A percentile compares a stretch with the other conserved stretches of the same genome.
Evolutionary conservation across 1,140 invertebrate genomes (phyloP).

Genomic region (Neoseiulus cucumeris): DNA sequence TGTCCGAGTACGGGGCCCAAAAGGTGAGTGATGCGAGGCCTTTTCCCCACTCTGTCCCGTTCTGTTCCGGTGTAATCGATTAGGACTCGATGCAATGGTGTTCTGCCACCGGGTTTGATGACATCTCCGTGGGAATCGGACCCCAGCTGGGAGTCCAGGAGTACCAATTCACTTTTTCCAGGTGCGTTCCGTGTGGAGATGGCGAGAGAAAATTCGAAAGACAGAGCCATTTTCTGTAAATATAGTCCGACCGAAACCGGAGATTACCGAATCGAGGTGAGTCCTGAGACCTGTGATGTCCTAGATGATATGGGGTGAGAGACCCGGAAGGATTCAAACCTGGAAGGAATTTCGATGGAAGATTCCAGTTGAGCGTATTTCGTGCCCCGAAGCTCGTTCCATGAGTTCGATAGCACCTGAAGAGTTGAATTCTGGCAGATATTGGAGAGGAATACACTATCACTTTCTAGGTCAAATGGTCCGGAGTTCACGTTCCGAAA

Average conservation of each 20-base stretch:
- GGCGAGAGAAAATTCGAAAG: conserved; percentile 33
- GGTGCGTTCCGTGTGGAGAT: conserved; percentile 37
- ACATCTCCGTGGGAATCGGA: not conserved
- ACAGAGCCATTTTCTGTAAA: conserved; percentile 34
- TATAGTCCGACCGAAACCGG: conserved; percentile 33
- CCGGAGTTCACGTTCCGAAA: conserved; percentile 32
- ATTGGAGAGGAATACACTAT: not conserved
- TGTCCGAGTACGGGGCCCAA: conserved; percentile 34
- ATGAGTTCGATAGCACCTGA: not conserved
- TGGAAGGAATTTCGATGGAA: not conserved
- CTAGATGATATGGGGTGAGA: not conserved
- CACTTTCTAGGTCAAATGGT: conserved; percentile 28
- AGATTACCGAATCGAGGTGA: conserved; percentile 30
- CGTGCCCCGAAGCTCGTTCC: not conserved
- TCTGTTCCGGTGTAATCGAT: not conserved
- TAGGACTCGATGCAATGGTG: not conserved
- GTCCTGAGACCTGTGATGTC: not conserved
- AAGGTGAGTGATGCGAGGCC: conserved; percentile 23
- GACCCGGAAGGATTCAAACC: not conserved
- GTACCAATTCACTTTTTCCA: conserved; percentile 19
- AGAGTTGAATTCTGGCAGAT: not conserved
- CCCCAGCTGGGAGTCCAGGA: too few species aligned
- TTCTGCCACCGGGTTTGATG: not conserved
- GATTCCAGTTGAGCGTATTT: not conserved
- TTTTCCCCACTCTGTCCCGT: not conserved